Base-by-base conservation (phyloP, 2,797 vertebrate species). In the Graptemys geographica region DNA sequence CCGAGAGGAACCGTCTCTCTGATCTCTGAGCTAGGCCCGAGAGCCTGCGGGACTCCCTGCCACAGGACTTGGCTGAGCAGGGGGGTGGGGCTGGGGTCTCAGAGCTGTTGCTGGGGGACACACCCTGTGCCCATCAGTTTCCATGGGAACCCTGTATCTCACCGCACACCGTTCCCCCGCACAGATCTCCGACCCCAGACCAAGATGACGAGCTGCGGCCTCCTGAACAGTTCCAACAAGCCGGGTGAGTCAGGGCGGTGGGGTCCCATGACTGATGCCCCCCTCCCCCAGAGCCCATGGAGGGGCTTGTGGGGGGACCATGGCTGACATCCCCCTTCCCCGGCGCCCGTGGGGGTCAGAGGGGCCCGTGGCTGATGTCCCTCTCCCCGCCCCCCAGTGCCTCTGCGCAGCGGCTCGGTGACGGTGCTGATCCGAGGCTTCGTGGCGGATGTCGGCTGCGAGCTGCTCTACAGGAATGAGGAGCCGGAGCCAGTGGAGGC, bases 361-460 rank as follows among this genome's bases (percentile, higher is more conserved):
- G n/a, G n/a, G 44, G n/a, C 8, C n/a, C 19, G 5, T 53, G 19
- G 53, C 53, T 53, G 19, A 53, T 8, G 6, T 33, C 62, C 27
- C 27, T 59, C 88, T 51, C 53, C 91, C 49, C 44, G 5, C 44
- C 44, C 44, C 65, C 89, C 95, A 99, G 99, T 99, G 96, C 98
- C 99, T 41, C 98, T 99, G 87, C 98, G 98, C 98, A 98, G 98
- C 72, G 98, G 99, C 69, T 97, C 98, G 31, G 99, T 99, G 87
- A 96, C 97, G 56, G 85, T 99, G 92, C 94, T 98, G 93, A 97
- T 99, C 78, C 96, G 79, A 62, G 98, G 98, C 74, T 99, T 99
- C 88, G 98, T 99, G 88, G 98, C 98, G 3, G 98, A 98, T 1
- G 98, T 99, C 84, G 97, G 97, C 84, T 98, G 98, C 78, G 98